Evolutionary conservation across 2,797 vertebrate species (phyloP), one percentile per base, ranked within the genome.

Genomic region (Saguinus oedipus): DNA sequence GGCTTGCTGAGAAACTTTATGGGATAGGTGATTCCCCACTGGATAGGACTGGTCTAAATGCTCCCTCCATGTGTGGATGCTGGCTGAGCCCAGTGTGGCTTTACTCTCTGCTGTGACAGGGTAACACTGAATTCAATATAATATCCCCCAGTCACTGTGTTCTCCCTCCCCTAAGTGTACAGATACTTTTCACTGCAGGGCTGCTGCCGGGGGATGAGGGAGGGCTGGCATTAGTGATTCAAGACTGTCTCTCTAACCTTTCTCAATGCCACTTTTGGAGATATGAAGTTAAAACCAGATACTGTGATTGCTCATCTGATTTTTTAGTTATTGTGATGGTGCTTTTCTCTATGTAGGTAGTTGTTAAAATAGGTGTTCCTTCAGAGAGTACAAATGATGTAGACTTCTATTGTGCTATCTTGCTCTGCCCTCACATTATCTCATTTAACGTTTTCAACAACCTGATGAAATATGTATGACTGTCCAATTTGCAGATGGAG

Each of bases 381-480:
- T 68, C 33, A 68, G 61, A 7, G 61, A 68, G 15, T 19, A n/a
- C 61, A 68, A 19, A n/a, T n/a, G 4, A 33, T 68, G 33, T 68
- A 68, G 33, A 15, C 15, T 68, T 68, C 30, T n/a, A 68, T 68
- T 68, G 33, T 68, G 61, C 61, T 68, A n/a, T n/a, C 61, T 68
- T 68, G 61, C n/a, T 70, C 19, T 70, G 68, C 68, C 68, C 17
- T 70, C 4, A n/a, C 9, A 5, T 68, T 68, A 70, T 53, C 76
- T 53, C 19, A 96, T 89, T 68, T 87, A 81, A 88, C 81, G 44
- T 80, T 94, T 96, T 61, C 10, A 93, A 83, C 19, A 95, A 57
- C 30, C 20, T 64, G 8, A 90, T 76, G 19, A 83, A 89, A 15
- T 86, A 85, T 7, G 13, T 57, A 64, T 14, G 24, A 87, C 72